Evolutionary conservation across 1,140 invertebrate species (phyloP).

Genomic region (Saxidomus purpurata): DNA sequence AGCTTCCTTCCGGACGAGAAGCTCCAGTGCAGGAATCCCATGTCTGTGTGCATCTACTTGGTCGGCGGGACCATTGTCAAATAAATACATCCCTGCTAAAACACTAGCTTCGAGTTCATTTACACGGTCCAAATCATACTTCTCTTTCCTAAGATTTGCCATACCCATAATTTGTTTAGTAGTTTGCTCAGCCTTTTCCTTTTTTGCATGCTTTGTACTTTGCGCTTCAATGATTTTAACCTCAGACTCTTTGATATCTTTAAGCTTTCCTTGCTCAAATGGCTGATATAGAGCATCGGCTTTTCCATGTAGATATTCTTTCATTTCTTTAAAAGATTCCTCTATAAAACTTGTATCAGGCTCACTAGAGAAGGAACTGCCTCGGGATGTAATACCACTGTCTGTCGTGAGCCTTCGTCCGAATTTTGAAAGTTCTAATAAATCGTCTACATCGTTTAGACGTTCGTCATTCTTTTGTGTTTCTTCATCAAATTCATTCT

Average conservation of each 20-base stretch:
- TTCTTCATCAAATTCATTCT: slow-evolving; percentile 9
- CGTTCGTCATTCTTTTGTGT: neutral
- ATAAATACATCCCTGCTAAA: slow-evolving; percentile 51
- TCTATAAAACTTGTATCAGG: slow-evolving; percentile 26
- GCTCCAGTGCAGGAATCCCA: slow-evolving; percentile 23
- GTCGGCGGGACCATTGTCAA: slow-evolving; percentile 2
- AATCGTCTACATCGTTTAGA: neutral
- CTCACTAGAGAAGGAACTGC: slow-evolving; percentile 46
- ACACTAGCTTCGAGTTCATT: slow-evolving; percentile 35
- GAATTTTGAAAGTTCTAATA: slow-evolving; percentile 26
- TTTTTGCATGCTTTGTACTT: neutral
- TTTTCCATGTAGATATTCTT: slow-evolving; percentile 39
- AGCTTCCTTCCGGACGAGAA: slow-evolving; percentile 37
- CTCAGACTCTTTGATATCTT: slow-evolving; percentile 13
- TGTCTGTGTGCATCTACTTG: neutral
- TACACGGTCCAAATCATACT: neutral
- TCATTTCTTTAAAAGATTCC: slow-evolving; percentile 41
- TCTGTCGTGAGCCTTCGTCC: slow-evolving; percentile 34
- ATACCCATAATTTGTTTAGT: slow-evolving; percentile 16
- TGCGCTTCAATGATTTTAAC: neutral
- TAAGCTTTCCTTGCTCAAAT: slow-evolving; percentile 11
- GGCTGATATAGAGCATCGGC: slow-evolving; percentile 42
- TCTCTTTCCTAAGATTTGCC: slow-evolving; percentile 11
- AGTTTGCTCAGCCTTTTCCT: neutral
- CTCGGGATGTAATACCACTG: slow-evolving; percentile 42